A percentile compares a stretch with the other conserved stretches of the same genome.
Conservation (phyloP, 2,797 vertebrate species). For the Rhinoraja longicauda region DNA sequence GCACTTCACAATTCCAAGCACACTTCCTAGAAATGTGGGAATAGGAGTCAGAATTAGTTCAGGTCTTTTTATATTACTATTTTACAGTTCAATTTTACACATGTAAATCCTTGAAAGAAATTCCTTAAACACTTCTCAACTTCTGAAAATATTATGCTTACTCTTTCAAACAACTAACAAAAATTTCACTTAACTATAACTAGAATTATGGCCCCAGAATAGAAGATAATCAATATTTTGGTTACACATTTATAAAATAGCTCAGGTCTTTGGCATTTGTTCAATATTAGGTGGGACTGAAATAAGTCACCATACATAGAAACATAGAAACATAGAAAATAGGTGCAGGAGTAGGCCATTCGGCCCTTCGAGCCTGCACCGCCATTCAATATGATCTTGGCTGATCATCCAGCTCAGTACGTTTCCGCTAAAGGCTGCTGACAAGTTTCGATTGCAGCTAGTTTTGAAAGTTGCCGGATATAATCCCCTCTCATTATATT, state of each 20-base stretch:
- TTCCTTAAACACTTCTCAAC: neutral
- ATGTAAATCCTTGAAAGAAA: neutral
- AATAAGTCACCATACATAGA: neutral
- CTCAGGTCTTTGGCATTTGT: neutral
- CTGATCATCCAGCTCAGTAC: too few relatives aligned
- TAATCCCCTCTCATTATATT: neutral
- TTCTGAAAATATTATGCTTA: neutral
- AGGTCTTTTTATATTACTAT: neutral
- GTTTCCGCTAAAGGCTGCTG: neutral
- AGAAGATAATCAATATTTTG: neutral
- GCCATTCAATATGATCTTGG: too few relatives aligned
- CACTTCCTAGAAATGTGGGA: neutral
- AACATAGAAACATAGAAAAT: too few relatives aligned
- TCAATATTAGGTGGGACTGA: neutral
- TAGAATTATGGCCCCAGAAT: neutral
- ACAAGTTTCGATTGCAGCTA: neutral
- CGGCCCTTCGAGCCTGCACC: too few relatives aligned
- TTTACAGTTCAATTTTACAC: neutral
- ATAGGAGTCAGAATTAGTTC: neutral
- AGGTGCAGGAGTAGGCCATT: too few relatives aligned
- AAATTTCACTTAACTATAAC: neutral
- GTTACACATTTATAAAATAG: neutral
- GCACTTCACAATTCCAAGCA: neutral
- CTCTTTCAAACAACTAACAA: too few relatives aligned
- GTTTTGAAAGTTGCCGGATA: neutral